Conservation (phyloP, 2,797 vertebrate genomes). For the Hypotaenidia okinawae region DNA sequence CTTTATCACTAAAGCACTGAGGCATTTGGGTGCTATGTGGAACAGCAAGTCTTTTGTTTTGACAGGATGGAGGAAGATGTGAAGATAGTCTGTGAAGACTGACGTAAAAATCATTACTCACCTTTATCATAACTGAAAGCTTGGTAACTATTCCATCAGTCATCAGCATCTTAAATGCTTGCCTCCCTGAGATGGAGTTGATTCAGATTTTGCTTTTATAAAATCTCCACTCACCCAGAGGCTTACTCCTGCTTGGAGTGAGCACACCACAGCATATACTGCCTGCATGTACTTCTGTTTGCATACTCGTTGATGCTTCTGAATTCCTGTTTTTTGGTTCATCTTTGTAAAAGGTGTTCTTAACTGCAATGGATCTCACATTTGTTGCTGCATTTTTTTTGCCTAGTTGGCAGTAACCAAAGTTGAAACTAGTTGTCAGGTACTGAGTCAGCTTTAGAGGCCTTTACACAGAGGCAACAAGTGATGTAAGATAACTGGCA, state of each 20-base stretch:
- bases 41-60: conserved; percentile 19
- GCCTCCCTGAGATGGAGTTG: background rate
- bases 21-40: background rate
- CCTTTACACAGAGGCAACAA: background rate
- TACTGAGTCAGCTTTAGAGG: background rate
- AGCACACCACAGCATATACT: background rate
- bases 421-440: background rate
- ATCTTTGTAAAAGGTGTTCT: background rate
- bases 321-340: background rate
- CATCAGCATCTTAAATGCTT: background rate
- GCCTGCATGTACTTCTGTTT: background rate
- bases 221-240: background rate
- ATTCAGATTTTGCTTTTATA: background rate
- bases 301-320: background rate
- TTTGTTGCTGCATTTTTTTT: conserved; percentile 1
- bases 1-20: background rate
- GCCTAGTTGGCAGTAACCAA: background rate
- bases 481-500: background rate
- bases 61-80: background rate
- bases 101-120: conserved; percentile 39
- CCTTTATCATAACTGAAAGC: conserved; percentile 11
- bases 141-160: background rate
- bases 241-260: background rate
- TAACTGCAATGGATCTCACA: background rate
- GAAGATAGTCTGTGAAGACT: background rate